These are phyloP conservation scores for Poecilia picta DNA, from an alignment of 2,797 vertebrate genomes.

Conservation along the genomic window DNA sequence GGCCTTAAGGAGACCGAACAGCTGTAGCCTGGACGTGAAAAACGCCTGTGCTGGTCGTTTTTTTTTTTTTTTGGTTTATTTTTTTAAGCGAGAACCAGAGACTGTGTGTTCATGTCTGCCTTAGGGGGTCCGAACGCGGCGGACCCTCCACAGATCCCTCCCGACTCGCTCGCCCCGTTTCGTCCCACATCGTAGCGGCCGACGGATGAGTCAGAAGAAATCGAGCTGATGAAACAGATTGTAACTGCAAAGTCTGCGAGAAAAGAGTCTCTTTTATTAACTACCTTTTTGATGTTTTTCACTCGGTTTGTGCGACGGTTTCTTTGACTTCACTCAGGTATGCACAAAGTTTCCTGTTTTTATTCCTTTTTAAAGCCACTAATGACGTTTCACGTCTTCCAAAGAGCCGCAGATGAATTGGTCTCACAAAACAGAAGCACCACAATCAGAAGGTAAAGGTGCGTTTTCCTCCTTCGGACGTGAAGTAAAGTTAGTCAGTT, in stretches of 20 bases:
- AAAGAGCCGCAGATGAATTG: neutral
- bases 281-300: conserved; percentile 24
- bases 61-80: too few relatives aligned
- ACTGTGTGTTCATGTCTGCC: conserved; percentile 16
- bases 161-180: conserved; percentile 49
- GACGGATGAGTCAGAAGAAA: conserved; percentile 44
- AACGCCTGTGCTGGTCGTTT: neutral
- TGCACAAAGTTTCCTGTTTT: conserved; percentile 27
- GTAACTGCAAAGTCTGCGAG: conserved; percentile 58
- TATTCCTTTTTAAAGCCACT: conserved; percentile 13
- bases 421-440: conserved; percentile 13
- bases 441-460: conserved; percentile 5
- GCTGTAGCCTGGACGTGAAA: conserved; percentile 4
- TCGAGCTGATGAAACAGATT: conserved; percentile 77
- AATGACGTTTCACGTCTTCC: conserved; percentile 7
- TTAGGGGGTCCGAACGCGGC: conserved; percentile 45
- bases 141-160: conserved; percentile 42
- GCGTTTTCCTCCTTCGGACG: conserved; percentile 7
- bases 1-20: conserved; percentile 71
- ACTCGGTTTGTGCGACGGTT: conserved; percentile 18
- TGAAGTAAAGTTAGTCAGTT: neutral
- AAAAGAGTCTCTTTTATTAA: conserved; percentile 34
- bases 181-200: conserved; percentile 44
- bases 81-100: neutral
- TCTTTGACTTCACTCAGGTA: conserved; percentile 72